A percentile compares a stretch with the other conserved stretches of the same genome.
These are phyloP conservation scores for Zosterops pallidus DNA, from an alignment of 2,113 vertebrate species.

Conservation along the genomic window DNA sequence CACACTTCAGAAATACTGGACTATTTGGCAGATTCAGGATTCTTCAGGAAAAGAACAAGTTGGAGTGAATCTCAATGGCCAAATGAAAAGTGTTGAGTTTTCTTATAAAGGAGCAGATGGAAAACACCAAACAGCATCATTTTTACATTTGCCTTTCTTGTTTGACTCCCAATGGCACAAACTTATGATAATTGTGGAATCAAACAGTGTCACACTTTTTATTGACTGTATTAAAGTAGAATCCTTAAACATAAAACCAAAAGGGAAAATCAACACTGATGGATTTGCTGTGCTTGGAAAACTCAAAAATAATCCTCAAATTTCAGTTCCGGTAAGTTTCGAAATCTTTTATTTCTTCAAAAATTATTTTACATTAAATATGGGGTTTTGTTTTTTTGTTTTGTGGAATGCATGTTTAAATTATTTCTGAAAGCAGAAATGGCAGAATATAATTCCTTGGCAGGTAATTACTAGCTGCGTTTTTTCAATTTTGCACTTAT, in stretches of 20 bases:
- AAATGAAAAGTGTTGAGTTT: slow-evolving; percentile 81
- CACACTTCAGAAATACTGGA: slow-evolving; percentile 84
- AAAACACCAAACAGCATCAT: slow-evolving; percentile 70
- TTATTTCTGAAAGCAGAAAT: neutral
- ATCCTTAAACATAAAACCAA: slow-evolving; percentile 74
- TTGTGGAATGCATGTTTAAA: neutral
- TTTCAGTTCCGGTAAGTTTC: slow-evolving; percentile 84
- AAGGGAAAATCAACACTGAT: slow-evolving; percentile 76
- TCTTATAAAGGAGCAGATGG: slow-evolving; percentile 78
- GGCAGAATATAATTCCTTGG: neutral
- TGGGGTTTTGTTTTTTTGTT: neutral
- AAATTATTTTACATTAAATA: neutral
- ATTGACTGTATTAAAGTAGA: slow-evolving; percentile 82
- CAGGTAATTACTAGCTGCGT: neutral
- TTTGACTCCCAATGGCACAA: slow-evolving; percentile 89
- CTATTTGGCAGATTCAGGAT: slow-evolving; percentile 88
- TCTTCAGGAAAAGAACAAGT: slow-evolving; percentile 83
- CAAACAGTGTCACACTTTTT: slow-evolving; percentile 76
- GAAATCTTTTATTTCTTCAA: neutral
- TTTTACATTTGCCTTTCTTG: slow-evolving; percentile 77
- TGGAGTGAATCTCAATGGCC: slow-evolving; percentile 83
- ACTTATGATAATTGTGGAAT: slow-evolving; percentile 81
- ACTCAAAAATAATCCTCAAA: slow-evolving; percentile 80
- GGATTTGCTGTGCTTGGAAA: slow-evolving; percentile 87
- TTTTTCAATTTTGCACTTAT: neutral